Evolutionary conservation across 1,140 invertebrate genomes (phyloP).

Genomic region (Caenorhabditis tropicalis): DNA sequence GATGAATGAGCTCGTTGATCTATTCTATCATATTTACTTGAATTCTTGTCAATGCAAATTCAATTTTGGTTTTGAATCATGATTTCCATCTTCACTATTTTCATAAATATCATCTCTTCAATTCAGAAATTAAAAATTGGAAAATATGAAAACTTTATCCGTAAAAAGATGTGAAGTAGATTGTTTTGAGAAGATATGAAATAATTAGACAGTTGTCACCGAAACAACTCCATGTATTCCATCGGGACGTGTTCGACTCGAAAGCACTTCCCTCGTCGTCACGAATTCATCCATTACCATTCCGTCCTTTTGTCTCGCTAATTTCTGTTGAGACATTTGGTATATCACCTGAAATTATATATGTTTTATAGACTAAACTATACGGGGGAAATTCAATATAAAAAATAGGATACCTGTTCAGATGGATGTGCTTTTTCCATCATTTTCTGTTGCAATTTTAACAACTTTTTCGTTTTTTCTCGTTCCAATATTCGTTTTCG

Average conservation of each 20-base stretch:
- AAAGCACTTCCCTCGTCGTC: conserved; percentile 75
- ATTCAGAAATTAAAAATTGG: not conserved
- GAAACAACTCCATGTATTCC: conserved; percentile 56
- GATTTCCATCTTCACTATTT: too few species aligned
- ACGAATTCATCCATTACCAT: conserved; percentile 75
- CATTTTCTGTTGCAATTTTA: conserved; percentile 74
- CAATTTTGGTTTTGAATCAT: too few species aligned
- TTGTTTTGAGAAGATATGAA: not conserved
- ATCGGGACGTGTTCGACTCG: conserved; percentile 63
- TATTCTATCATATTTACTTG: too few species aligned
- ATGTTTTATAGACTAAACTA: too few species aligned
- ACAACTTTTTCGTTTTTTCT: conserved; percentile 77
- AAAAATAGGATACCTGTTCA: too few species aligned
- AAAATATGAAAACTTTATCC: conserved; percentile 11
- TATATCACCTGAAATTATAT: conserved; percentile 11
- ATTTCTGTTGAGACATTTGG: conserved; percentile 28
- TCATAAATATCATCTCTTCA: too few species aligned
- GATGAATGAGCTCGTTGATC: too few species aligned
- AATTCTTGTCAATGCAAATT: too few species aligned
- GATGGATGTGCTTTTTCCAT: conserved; percentile 72
- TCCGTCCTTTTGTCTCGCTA: conserved; percentile 70
- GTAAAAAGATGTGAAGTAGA: not conserved
- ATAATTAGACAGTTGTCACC: conserved; percentile 57
- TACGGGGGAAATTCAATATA: too few species aligned
- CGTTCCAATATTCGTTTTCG: conserved; percentile 81